Conservation (phyloP, 2,888 invertebrate genomes). For the Tenthredo mesomela region DNA sequence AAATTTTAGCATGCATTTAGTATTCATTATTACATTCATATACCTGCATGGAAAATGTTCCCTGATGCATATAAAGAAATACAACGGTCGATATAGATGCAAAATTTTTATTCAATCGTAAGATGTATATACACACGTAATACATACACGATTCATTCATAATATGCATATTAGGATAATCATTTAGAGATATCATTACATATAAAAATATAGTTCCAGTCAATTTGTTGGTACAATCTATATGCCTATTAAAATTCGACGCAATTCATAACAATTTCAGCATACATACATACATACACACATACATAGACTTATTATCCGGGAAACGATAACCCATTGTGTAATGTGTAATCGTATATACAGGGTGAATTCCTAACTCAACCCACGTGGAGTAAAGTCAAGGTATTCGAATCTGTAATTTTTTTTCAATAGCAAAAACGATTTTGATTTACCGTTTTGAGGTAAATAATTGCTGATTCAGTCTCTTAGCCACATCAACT, state of each 20-base stretch:
- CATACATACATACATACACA: not conserved
- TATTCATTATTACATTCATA: no score
- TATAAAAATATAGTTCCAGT: constrained; percentile 36
- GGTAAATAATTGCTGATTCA: no score
- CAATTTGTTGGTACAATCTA: constrained; percentile 7
- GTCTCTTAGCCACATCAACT: no score
- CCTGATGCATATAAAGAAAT: not conserved
- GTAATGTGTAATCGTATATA: not conserved
- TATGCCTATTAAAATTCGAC: not conserved
- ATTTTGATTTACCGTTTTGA: no score
- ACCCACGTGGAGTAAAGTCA: no score
- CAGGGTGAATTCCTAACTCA: no score
- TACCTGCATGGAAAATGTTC: not conserved
- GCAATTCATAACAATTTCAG: not conserved
- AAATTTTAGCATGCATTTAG: no score
- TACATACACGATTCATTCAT: not conserved
- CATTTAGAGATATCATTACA: not conserved
- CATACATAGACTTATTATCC: not conserved
- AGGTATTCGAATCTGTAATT: no score
- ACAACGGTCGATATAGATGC: not conserved
- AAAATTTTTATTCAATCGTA: constrained; percentile 34
- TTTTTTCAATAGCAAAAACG: no score
- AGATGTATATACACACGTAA: not conserved
- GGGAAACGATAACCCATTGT: not conserved
- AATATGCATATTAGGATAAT: not conserved